Evolutionary conservation across 2,113 vertebrate genomes (phyloP).

Genomic region (Pterocles burchelli): DNA sequence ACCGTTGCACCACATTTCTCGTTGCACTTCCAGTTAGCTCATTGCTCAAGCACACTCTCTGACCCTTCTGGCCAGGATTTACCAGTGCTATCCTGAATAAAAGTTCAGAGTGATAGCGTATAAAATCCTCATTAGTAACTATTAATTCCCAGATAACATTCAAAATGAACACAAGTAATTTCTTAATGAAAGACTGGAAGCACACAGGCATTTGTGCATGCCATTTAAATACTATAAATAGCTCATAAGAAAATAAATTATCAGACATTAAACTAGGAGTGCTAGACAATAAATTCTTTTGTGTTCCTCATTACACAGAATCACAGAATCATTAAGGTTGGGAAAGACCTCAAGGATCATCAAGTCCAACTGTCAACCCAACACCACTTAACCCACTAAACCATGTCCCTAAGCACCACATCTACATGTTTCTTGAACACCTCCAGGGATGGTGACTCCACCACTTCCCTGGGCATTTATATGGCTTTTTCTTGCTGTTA

Average conservation of each 20-base stretch:
- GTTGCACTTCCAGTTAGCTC: background rate
- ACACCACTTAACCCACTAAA: too few species aligned
- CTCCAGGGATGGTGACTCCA: too few species aligned
- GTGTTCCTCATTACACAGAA: background rate
- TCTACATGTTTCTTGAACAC: too few species aligned
- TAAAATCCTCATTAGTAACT: background rate
- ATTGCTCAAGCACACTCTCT: background rate
- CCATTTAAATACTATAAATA: background rate
- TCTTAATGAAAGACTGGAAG: background rate
- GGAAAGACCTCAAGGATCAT: too few species aligned
- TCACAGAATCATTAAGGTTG: too few species aligned
- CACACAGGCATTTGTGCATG: background rate
- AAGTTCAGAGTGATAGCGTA: background rate
- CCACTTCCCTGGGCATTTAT: background rate
- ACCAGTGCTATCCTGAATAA: background rate
- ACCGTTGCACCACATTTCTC: conserved; percentile 14
- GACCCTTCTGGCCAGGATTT: background rate
- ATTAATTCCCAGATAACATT: background rate
- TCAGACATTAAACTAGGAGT: background rate
- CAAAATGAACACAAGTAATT: background rate
- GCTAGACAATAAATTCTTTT: background rate
- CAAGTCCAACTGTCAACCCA: too few species aligned
- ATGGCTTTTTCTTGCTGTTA: background rate
- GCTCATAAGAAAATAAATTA: background rate
- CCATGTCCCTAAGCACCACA: too few species aligned